Evolutionary conservation across 2,113 vertebrate genomes (phyloP).

Genomic region (Dinomys branickii): DNA sequence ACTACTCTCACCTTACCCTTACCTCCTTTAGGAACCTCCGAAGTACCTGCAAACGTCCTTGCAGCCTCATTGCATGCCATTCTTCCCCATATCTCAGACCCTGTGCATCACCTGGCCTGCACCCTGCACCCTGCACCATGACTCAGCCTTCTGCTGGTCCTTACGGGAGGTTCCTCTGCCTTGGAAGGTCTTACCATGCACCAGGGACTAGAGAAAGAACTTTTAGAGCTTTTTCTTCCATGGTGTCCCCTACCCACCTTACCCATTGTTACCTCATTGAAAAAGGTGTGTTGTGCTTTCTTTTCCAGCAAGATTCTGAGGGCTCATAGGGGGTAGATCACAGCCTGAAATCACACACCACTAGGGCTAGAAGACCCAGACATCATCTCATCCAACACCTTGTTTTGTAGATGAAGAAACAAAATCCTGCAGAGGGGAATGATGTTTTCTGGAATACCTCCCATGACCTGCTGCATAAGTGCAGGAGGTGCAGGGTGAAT

Average conservation of each 20-base stretch:
- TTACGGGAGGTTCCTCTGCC: neutral
- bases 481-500: neutral
- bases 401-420: neutral
- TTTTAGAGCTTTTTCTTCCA: neutral
- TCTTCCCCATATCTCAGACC: neutral
- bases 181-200: neutral
- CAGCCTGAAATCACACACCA: neutral
- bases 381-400: neutral
- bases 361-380: neutral
- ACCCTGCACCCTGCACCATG: neutral
- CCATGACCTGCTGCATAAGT: neutral
- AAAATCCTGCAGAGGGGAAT: neutral
- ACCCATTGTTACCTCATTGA: neutral
- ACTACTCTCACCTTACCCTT: no score
- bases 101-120: neutral
- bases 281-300: neutral
- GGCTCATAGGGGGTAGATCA: neutral
- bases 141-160: neutral
- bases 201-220: neutral
- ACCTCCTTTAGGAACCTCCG: neutral
- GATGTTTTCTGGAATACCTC: neutral
- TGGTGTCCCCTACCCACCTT: neutral
- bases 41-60: no score
- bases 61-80: no score
- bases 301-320: neutral